These are phyloP conservation scores for Lingula anatina DNA, from an alignment of 2,888 invertebrate genomes.

Conservation along the genomic window DNA sequence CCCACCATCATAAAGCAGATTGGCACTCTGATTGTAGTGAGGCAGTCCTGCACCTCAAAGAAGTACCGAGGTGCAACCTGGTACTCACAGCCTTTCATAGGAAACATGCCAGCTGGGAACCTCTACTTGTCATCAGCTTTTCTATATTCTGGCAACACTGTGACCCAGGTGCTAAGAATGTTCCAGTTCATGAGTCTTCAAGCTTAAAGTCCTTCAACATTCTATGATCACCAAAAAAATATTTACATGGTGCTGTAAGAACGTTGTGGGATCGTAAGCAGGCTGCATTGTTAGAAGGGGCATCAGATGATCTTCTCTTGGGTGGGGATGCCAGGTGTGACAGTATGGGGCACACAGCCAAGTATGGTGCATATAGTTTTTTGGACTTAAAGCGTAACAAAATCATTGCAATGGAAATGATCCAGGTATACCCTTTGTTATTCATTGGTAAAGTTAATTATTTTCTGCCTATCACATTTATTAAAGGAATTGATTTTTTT, in stretches of 20 bases:
- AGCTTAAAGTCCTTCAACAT: not conserved
- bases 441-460: too few species aligned
- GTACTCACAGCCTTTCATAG: not conserved
- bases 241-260: not conserved
- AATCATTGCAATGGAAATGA: not conserved
- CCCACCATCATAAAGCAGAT: not conserved
- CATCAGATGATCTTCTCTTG: not conserved
- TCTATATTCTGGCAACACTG: not conserved
- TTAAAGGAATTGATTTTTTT: too few species aligned
- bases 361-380: not conserved
- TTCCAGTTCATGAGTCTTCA: not conserved
- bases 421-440: too few species aligned
- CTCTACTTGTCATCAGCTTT: not conserved
- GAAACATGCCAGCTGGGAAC: not conserved
- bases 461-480: too few species aligned
- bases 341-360: not conserved
- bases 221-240: not conserved
- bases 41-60: not conserved
- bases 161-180: not conserved
- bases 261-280: not conserved
- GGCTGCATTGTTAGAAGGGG: not conserved
- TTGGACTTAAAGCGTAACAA: not conserved
- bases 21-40: not conserved
- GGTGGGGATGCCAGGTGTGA: conserved; percentile 1
- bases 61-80: not conserved